Evolutionary conservation across 2,797 vertebrate genomes (phyloP), one percentile per base, ranked within the genome.

Genomic region (Galagoides demidoff): DNA sequence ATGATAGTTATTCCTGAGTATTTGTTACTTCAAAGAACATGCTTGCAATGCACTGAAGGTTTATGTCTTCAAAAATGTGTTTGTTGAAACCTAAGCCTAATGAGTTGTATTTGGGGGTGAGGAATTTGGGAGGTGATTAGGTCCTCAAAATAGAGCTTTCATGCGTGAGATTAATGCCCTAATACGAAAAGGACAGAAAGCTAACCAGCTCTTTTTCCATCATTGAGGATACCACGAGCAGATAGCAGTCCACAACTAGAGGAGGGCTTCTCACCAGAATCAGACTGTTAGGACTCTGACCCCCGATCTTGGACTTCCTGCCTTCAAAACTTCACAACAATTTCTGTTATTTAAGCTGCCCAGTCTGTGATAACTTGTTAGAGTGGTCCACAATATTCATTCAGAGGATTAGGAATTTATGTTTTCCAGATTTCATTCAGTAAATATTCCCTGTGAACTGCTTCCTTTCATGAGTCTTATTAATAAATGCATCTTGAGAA

Each of bases 281-380:
- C 5, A 22, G n/a, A 19, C 7, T 17, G 7, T 20, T 8, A 27
- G 39, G 20, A 2, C 27, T 7, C n/a, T 7, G 13, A 2, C 43
- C n/a, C 7, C 49, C 37, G 13, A 90, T 13, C 10, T 23, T 49
- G 29, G 5, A 66, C 12, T 34, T 68, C 37, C 37, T 37, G 23
- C 19, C 6, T 68, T 25, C 63, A 49, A 31, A 68, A 52, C 23
- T 20, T 27, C 29, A 78, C 45, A 66, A 16, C 7, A 71, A 9
- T 71, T 43, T 43, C 2, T 39, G 39, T 34, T 57, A 52, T 71
- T 71, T 13, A 87, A 81, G 39, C 3, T 2, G 37, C 7, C 71
- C 25, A 45, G 12, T 79, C 19, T 43, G 25, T 17, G 37, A 27
- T 39, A 7, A 73, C 29, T 34, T 79, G 5, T 55, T 64, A 37